phyloP scores from a whole-genome alignment of 1,140 invertebrate species.

The Megathymus violae region DNA sequence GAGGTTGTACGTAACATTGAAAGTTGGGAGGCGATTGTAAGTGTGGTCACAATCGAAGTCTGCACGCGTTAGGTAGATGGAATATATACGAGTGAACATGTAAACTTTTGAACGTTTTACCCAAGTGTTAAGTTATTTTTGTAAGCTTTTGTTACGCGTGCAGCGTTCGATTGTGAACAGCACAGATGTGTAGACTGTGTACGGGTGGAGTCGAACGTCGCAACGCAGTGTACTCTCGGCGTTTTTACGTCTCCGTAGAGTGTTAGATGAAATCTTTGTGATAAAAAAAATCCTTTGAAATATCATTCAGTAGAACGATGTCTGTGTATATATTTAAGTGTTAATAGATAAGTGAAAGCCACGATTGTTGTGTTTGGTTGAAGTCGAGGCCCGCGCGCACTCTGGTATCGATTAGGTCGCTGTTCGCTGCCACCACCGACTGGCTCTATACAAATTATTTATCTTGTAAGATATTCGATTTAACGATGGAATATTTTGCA shows the following conservation, averaged over 20 bases:
- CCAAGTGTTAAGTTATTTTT: slow-evolving; percentile 24
- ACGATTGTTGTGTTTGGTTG: slow-evolving; percentile 74
- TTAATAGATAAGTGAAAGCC: slow-evolving; percentile 69
- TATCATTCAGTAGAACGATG: slow-evolving; percentile 70
- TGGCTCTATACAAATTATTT: slow-evolving; percentile 39
- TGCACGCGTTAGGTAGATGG: slow-evolving; percentile 11
- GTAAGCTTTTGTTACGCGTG: slow-evolving; percentile 20
- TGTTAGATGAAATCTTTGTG: slow-evolving; percentile 74
- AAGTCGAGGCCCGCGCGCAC: slow-evolving; percentile 61
- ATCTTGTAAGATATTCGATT: slow-evolving; percentile 59
- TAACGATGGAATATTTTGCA: slow-evolving; percentile 81
- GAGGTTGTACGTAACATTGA: background rate
- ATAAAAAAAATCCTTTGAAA: slow-evolving; percentile 68
- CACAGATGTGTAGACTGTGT: no score
- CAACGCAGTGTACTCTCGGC: slow-evolving; percentile 51
- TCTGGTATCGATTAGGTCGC: slow-evolving; percentile 70
- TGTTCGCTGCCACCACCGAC: slow-evolving; percentile 44
- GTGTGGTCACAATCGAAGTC: slow-evolving; percentile 6
- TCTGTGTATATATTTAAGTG: slow-evolving; percentile 70
- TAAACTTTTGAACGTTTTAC: slow-evolving; percentile 11
- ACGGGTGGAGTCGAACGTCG: no score
- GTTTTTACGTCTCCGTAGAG: slow-evolving; percentile 57
- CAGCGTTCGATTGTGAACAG: slow-evolving; percentile 4
- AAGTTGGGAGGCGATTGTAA: background rate
- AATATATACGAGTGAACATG: slow-evolving; percentile 7